Base-by-base conservation (phyloP, 2,888 invertebrate genomes). In the Psylliodes chrysocephalus region DNA sequence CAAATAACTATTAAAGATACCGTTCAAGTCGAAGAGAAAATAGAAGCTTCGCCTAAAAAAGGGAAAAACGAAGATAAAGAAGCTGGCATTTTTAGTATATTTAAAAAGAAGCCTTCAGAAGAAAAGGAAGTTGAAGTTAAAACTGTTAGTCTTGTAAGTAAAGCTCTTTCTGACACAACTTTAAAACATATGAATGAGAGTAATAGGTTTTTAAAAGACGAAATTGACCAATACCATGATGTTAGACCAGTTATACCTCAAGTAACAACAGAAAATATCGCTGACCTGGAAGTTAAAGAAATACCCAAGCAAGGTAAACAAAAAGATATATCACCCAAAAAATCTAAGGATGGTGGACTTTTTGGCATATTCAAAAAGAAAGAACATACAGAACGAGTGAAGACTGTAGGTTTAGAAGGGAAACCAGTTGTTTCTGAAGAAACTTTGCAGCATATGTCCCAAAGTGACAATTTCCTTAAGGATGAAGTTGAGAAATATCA, bases 211-310 rank as follows among this genome's bases (percentile, higher is more conserved):
- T 51, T 77, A 5, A 63, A 67, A 44, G 56, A 70, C 19, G 78
- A 77, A 71, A 59, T 77, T 46, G 59, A 56, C 10, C 54, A 30
- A n/a, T 73, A 64, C 63, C 64, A 74, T 44, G 73, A 74, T 60
- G 70, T 70, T 2, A 47, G 62, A 15, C 68, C 69, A 17, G 46
- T 63, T 2, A 19, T 60, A 6, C 25, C 40, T 15, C 30, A 63
- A 53, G 10, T 12, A n/a, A 19, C 3, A 53, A 15, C 35, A 10
- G 28, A 56, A 46, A 47, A n/a, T 8, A 8, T 12, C 10, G 52
- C 15, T 30, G 25, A 46, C 44, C n/a, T n/a, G 12, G 47, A 18
- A 15, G 15, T 25, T 8, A 35, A 15, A 15, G 14, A 40, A 33
- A 2, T n/a, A 28, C 30, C n/a, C 10, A 33, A 54, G 10, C n/a